Conservation (phyloP, 2,113 vertebrate genomes). For the Amazona guildingii region DNA sequence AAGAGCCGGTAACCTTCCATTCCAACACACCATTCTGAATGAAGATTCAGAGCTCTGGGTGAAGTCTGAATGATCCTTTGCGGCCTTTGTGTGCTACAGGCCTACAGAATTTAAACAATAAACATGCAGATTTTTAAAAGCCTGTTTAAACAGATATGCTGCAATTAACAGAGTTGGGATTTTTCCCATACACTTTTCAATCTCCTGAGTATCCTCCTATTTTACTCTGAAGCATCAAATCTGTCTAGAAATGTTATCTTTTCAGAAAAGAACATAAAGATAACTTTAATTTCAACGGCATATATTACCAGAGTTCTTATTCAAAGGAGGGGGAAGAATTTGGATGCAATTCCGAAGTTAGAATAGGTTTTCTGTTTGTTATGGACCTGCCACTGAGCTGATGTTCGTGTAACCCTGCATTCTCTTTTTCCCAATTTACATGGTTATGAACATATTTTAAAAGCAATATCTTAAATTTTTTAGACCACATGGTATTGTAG, state of each 20-base stretch:
- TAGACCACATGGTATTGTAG: not conserved
- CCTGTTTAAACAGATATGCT: not conserved
- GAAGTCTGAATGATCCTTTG: not conserved
- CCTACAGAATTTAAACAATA: not conserved
- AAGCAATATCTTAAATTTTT: not conserved
- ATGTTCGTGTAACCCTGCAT: not conserved
- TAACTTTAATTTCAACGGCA: not conserved
- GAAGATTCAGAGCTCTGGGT: not conserved
- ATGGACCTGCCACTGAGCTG: not conserved
- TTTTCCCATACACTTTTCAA: not conserved
- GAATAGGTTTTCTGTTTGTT: not conserved
- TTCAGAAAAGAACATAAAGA: not conserved
- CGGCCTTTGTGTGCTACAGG: not conserved
- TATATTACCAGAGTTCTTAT: not conserved
- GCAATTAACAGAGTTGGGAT: not conserved
- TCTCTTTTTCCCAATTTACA: not conserved
- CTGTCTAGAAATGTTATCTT: constrained; percentile 5
- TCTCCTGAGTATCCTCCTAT: not conserved
- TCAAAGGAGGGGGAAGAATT: not conserved
- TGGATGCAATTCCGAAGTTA: not conserved
- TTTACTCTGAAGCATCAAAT: not conserved
- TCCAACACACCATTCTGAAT: not conserved
- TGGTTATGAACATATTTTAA: not conserved
- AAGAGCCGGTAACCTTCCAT: no score
- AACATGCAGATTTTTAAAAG: not conserved